Conservation (phyloP, 2,113 vertebrate species). For the Rhinopomastus cyanomelas region DNA sequence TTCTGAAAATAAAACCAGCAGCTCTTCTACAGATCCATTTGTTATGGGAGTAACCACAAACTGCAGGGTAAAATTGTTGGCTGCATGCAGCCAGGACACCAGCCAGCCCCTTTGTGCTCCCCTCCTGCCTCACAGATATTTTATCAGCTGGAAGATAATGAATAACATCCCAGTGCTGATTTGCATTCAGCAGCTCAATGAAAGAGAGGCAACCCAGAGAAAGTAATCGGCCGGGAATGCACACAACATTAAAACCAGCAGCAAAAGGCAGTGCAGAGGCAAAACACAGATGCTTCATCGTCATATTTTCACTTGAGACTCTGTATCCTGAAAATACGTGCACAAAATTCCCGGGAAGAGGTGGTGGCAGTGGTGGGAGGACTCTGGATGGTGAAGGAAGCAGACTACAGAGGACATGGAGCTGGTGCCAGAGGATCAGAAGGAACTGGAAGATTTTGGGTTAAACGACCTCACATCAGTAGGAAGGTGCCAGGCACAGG, state of each 20-base stretch:
- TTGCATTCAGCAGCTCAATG: constrained; percentile 17
- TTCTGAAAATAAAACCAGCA: background rate
- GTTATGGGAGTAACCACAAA: background rate
- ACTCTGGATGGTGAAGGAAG: background rate
- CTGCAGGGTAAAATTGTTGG: background rate
- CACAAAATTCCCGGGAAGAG: background rate
- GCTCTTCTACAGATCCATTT: background rate
- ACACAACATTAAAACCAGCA: constrained; percentile 8
- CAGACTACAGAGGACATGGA: background rate
- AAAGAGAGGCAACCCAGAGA: background rate
- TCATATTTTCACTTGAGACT: background rate
- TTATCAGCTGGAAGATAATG: constrained; percentile 17
- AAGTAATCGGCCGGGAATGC: background rate
- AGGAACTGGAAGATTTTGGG: background rate
- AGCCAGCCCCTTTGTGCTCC: background rate
- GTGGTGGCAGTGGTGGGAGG: background rate
- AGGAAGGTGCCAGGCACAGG: background rate
- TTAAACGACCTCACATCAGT: background rate
- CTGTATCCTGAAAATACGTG: background rate
- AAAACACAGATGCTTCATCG: constrained; percentile 15
- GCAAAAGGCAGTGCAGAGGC: background rate
- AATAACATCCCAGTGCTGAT: background rate
- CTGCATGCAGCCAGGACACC: background rate
- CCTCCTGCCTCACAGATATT: background rate
- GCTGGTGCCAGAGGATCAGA: background rate